A percentile compares a stretch with the other conserved stretches of the same genome.
These are phyloP conservation scores for Dasypus novemcinctus DNA, from an alignment of 2,113 vertebrate genomes.

Conservation along the genomic window DNA sequence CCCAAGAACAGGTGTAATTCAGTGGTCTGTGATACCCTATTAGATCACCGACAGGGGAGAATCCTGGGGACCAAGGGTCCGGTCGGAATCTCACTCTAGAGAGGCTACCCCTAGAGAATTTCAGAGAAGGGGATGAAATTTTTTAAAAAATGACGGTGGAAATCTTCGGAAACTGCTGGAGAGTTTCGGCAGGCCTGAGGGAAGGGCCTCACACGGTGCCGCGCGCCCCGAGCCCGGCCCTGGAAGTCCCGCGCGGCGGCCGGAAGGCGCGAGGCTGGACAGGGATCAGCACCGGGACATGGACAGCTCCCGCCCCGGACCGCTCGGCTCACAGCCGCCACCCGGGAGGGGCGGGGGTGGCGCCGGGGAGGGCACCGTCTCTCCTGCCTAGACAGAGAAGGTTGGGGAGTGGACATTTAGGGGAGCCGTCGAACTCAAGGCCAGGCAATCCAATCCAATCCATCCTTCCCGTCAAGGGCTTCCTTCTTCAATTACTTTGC, in stretches of 20 bases:
- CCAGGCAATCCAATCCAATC: background rate
- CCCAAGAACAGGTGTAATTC: background rate
- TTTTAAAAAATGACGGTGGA: constrained; percentile 1
- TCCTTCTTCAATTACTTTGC: background rate
- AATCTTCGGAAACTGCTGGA: background rate
- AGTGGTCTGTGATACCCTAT: background rate
- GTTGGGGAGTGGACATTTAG: background rate
- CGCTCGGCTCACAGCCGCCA: fast-evolving
- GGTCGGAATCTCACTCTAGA: background rate
- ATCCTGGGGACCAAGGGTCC: background rate
- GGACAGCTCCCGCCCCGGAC: constrained; percentile 27
- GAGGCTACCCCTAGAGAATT: constrained; percentile 22
- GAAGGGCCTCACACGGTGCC: background rate
- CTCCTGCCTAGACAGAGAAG: background rate
- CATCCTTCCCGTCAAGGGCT: background rate
- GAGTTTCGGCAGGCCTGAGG: background rate
- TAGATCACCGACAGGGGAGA: background rate
- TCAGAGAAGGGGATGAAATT: background rate
- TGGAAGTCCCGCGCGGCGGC: fast-evolving
- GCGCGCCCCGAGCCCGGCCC: background rate
- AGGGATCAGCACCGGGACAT: background rate
- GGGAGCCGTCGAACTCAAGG: background rate
- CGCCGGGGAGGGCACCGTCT: fast-evolving
- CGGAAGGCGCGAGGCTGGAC: background rate
- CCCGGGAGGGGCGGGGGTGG: background rate